Percentiles rank a stretch among this genome's conserved stretches.
Conservation (phyloP, 1,140 invertebrate genomes). For the Lysiphlebus fabarum region DNA sequence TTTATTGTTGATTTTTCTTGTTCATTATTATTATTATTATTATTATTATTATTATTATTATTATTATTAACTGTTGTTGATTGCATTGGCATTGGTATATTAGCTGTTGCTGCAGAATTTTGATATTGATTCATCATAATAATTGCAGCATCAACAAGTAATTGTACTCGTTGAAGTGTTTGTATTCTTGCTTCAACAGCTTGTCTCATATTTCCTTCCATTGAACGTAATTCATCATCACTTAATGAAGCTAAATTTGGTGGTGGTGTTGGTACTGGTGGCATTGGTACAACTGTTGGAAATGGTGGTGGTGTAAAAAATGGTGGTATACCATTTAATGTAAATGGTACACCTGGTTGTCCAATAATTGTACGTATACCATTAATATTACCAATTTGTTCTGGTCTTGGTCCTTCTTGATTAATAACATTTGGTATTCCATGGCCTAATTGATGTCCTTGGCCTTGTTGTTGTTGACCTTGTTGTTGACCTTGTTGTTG, state of each 20-base stretch:
- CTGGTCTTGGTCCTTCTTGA: slow-evolving; percentile 33
- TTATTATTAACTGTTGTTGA: slow-evolving; percentile 27
- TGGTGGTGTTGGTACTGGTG: slow-evolving; percentile 69
- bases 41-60: neutral
- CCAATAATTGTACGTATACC: slow-evolving; percentile 23
- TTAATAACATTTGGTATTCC: slow-evolving; percentile 47
- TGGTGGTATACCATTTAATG: slow-evolving; percentile 48
- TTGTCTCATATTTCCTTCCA: slow-evolving; percentile 85
- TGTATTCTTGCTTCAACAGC: slow-evolving; percentile 87
- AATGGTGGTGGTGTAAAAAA: slow-evolving; percentile 57
- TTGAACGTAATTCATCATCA: slow-evolving; percentile 76
- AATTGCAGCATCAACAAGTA: slow-evolving; percentile 49
- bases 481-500: slow-evolving; percentile 36
- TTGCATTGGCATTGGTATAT: slow-evolving; percentile 37
- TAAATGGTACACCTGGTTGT: slow-evolving; percentile 38
- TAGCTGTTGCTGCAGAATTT: slow-evolving; percentile 44
- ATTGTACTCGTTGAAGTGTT: slow-evolving; percentile 48
- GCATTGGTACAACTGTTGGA: slow-evolving; percentile 64
- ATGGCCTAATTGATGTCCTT: too few relatives aligned
- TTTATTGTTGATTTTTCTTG: neutral
- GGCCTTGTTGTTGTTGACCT: slow-evolving; percentile 42
- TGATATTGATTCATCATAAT: slow-evolving; percentile 55
- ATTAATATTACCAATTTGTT: slow-evolving; percentile 34
- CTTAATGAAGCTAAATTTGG: slow-evolving; percentile 71
- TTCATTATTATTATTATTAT: neutral